These are phyloP conservation scores for Formica selysi DNA, from an alignment of 1,140 invertebrate genomes.

Conservation along the genomic window DNA sequence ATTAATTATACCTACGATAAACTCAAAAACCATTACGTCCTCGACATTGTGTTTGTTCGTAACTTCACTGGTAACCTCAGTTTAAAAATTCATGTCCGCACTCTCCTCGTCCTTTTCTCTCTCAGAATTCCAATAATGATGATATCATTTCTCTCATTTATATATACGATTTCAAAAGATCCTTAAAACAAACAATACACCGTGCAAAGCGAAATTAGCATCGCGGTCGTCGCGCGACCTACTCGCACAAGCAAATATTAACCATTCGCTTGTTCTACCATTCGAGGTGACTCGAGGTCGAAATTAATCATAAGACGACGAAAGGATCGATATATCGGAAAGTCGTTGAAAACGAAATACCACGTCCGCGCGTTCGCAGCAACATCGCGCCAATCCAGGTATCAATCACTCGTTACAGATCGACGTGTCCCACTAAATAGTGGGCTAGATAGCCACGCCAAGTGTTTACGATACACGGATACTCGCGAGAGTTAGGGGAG, in stretches of 20 bases:
- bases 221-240: conserved; percentile 14
- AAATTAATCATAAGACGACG: conserved; percentile 11
- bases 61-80: background rate
- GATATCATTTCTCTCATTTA: background rate
- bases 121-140: background rate
- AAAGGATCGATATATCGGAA: conserved; percentile 18
- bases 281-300: background rate
- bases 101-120: background rate
- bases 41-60: conserved; percentile 19
- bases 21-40: conserved; percentile 46
- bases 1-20: conserved; percentile 51
- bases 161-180: conserved; percentile 22
- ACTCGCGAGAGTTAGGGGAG: background rate
- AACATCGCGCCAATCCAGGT: background rate
- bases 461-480: conserved; percentile 27
- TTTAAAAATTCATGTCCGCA: conserved; percentile 23
- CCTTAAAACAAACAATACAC: conserved; percentile 3
- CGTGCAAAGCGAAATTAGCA: conserved; percentile 30
- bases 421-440: background rate
- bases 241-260: conserved; percentile 47
- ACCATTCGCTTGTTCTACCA: conserved; percentile 11
- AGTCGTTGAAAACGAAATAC: background rate
- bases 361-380: background rate
- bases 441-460: conserved; percentile 12
- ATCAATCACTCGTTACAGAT: conserved; percentile 46